phyloP scores from a whole-genome alignment of 2,888 invertebrate species.

The Xanthorhoe designata region DNA sequence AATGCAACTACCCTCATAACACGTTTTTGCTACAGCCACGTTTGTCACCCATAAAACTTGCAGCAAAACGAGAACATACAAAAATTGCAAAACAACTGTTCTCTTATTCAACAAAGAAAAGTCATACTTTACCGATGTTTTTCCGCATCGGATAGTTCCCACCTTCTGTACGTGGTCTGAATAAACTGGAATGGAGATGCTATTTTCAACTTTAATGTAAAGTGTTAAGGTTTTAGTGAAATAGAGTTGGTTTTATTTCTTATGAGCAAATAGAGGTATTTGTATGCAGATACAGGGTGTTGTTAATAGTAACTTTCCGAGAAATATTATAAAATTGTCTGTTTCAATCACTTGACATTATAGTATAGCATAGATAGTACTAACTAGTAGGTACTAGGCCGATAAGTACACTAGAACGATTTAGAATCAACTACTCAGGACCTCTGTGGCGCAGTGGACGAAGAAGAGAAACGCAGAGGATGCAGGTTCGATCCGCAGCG shows the following conservation, averaged over 20 bases:
- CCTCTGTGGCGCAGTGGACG: no score
- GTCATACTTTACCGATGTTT: conserved; percentile 36
- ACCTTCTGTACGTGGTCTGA: conserved; percentile 35
- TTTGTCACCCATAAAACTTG: conserved; percentile 29
- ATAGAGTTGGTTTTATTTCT: not conserved
- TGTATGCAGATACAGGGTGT: no score
- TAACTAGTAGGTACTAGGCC: no score
- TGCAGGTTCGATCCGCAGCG: no score
- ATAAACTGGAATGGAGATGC: conserved; percentile 18
- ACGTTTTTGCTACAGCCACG: conserved; percentile 13
- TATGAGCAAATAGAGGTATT: no score
- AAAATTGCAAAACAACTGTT: conserved; percentile 34
- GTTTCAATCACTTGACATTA: no score
- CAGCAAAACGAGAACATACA: conserved; percentile 18
- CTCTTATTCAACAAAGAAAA: conserved; percentile 37
- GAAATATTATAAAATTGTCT: no score
- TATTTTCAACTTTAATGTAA: conserved; percentile 3
- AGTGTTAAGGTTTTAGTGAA: not conserved
- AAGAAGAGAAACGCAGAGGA: no score
- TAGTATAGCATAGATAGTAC: no score
- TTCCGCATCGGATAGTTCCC: conserved; percentile 37
- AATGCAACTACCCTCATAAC: conserved; percentile 12
- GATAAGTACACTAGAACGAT: no score
- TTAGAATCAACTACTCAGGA: no score
- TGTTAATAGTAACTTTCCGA: no score